Conservation (phyloP, 2,888 invertebrate species). For the Acronicta psi region DNA sequence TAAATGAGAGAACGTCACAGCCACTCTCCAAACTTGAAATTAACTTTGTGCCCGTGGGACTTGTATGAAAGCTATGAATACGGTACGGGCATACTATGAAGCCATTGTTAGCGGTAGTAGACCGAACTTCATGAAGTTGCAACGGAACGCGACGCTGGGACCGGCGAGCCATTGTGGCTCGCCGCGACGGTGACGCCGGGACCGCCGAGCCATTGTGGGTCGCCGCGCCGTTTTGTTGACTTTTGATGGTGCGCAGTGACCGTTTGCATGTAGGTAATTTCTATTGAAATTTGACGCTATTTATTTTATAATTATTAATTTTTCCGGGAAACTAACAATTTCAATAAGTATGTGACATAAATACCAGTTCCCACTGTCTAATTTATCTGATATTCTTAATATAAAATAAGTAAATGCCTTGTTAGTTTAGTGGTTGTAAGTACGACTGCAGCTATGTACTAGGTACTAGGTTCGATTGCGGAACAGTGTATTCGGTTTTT, state of each 20-base stretch:
- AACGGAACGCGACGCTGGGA: constrained; percentile 25
- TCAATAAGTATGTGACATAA: no score
- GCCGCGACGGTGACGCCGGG: constrained; percentile 19
- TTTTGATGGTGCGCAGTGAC: constrained; percentile 17
- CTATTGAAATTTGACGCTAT: no score
- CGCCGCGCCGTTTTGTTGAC: constrained; percentile 8
- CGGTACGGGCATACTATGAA: constrained; percentile 47
- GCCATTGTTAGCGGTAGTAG: constrained; percentile 57
- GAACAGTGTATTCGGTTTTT: no score
- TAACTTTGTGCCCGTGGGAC: constrained; percentile 81
- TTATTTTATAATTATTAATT: background rate
- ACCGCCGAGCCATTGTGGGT: constrained; percentile 32
- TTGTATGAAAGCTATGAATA: constrained; percentile 62
- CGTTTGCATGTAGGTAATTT: constrained; percentile 8
- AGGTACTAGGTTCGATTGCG: no score
- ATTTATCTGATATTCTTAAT: no score
- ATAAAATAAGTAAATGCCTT: no score
- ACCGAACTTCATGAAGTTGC: constrained; percentile 37
- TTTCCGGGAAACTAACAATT: no score
- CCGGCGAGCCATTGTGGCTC: constrained; percentile 32
- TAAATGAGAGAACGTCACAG: constrained; percentile 71
- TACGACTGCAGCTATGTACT: no score
- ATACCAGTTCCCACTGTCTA: no score
- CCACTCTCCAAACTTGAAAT: constrained; percentile 82
- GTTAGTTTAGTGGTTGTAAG: no score